Percentiles rank a stretch among this genome's conserved stretches.
These are phyloP conservation scores for Phania funesta DNA, from an alignment of 2,888 invertebrate genomes.

Conservation along the genomic window DNA sequence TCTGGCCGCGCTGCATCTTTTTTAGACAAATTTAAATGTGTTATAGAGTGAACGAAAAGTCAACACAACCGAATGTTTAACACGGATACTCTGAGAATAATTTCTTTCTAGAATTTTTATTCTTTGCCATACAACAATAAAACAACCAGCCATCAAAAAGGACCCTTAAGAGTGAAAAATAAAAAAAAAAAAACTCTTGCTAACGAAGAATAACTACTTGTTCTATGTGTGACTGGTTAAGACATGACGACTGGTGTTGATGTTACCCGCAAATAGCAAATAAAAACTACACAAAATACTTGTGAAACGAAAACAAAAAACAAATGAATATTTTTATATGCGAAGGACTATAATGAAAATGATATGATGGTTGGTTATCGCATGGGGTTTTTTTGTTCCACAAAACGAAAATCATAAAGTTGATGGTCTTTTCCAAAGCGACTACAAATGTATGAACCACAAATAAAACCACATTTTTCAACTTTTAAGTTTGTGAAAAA, in stretches of 20 bases:
- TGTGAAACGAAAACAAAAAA: background rate
- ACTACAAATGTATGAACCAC: background rate
- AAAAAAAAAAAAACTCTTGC: slow-evolving; percentile 3
- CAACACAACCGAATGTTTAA: background rate
- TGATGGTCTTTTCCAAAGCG: slow-evolving; percentile 10
- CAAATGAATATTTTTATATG: slow-evolving; percentile 14
- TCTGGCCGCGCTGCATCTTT: too few species aligned
- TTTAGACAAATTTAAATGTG: too few species aligned
- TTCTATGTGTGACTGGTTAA: slow-evolving; percentile 47
- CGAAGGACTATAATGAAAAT: slow-evolving; percentile 28
- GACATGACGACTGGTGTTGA: slow-evolving; percentile 57
- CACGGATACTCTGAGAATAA: background rate
- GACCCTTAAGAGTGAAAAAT: slow-evolving; percentile 10
- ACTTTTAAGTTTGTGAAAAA: background rate
- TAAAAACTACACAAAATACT: slow-evolving; percentile 6
- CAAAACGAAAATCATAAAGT: slow-evolving; percentile 16
- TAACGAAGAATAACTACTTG: slow-evolving; percentile 23
- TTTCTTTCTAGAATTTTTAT: background rate
- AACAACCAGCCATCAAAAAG: slow-evolving; percentile 20
- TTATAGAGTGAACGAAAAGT: background rate
- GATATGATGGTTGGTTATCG: background rate
- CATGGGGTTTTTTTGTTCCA: slow-evolving; percentile 16
- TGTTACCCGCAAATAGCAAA: slow-evolving; percentile 54
- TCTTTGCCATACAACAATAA: background rate
- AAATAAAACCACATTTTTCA: background rate